Conservation (phyloP, 2,888 invertebrate genomes). For the Syrphus vitripennis region DNA sequence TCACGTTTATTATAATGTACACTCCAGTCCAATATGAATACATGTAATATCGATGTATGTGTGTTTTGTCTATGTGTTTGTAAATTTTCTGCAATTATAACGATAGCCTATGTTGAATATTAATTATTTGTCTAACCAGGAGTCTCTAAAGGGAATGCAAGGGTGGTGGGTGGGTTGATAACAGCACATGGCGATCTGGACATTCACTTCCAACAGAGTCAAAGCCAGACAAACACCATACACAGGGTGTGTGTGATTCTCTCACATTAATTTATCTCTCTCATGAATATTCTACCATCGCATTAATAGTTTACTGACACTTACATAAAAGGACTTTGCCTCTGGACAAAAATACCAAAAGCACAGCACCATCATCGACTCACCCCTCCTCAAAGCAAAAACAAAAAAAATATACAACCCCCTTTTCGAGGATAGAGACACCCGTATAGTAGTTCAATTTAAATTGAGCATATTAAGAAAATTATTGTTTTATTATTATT, state of each 20-base stretch:
- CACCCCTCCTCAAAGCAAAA: background rate
- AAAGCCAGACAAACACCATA: slow-evolving; percentile 33
- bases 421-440: background rate
- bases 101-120: slow-evolving; percentile 69
- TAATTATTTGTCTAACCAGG: slow-evolving; percentile 61
- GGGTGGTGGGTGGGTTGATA: background rate
- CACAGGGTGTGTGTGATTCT: slow-evolving; percentile 57
- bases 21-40: background rate
- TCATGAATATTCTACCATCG: slow-evolving; percentile 66
- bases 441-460: slow-evolving; percentile 44
- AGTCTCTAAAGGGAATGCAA: background rate
- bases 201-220: slow-evolving; percentile 15
- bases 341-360: background rate
- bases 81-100: slow-evolving; percentile 66
- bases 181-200: slow-evolving; percentile 36
- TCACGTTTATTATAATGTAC: slow-evolving; percentile 49
- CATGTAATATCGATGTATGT: background rate
- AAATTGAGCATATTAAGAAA: slow-evolving; percentile 63
- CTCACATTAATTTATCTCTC: slow-evolving; percentile 69
- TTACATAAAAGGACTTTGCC: slow-evolving; percentile 58
- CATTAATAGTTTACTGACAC: slow-evolving; percentile 71
- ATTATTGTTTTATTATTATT: slow-evolving; percentile 59
- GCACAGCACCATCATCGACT: background rate
- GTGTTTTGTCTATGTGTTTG: slow-evolving; percentile 12
- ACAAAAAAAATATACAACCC: too few relatives aligned